Percentiles rank a stretch among this genome's conserved stretches.
These are phyloP conservation scores for Lasioglossum villosulum DNA, from an alignment of 2,888 invertebrate genomes.

Conservation along the genomic window DNA sequence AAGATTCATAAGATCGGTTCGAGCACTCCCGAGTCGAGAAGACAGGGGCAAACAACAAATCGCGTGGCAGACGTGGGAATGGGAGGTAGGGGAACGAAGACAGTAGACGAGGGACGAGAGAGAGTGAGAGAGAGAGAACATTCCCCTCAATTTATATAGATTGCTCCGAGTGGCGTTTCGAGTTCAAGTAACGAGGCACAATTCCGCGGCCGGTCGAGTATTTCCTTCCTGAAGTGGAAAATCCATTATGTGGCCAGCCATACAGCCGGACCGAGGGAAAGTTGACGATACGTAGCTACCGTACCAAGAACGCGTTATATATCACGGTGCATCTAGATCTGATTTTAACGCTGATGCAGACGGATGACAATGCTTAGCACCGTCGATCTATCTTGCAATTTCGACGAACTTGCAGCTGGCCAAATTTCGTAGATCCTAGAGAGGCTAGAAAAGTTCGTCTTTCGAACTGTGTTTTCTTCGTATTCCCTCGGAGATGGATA, in stretches of 20 bases:
- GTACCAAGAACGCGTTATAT: not conserved
- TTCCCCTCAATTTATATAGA: slow-evolving; percentile 70
- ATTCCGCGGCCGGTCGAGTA: slow-evolving; percentile 51
- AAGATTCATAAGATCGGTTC: slow-evolving; percentile 12
- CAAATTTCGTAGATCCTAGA: not conserved
- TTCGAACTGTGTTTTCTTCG: not conserved
- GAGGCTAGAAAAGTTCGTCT: not conserved
- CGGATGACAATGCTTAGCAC: not conserved
- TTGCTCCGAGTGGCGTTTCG: slow-evolving; percentile 60
- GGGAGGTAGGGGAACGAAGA: slow-evolving; percentile 27
- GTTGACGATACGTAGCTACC: slow-evolving; percentile 34
- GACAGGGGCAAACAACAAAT: slow-evolving; percentile 34
- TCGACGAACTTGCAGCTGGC: not conserved
- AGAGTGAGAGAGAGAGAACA: slow-evolving; percentile 42
- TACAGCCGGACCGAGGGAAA: slow-evolving; percentile 26
- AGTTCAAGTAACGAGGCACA: slow-evolving; percentile 66
- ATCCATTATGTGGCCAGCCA: slow-evolving; percentile 55
- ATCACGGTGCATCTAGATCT: slow-evolving; percentile 9
- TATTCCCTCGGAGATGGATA: not conserved
- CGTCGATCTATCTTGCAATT: not conserved
- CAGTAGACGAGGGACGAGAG: slow-evolving; percentile 15
- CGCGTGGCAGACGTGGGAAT: slow-evolving; percentile 8
- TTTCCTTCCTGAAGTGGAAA: slow-evolving; percentile 59
- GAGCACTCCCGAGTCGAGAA: not conserved
- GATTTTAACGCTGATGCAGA: slow-evolving; percentile 14